Evolutionary conservation across 1,140 invertebrate genomes (phyloP), one percentile per base, ranked within the genome.

Genomic region (Phenacoccus solenopsis): DNA sequence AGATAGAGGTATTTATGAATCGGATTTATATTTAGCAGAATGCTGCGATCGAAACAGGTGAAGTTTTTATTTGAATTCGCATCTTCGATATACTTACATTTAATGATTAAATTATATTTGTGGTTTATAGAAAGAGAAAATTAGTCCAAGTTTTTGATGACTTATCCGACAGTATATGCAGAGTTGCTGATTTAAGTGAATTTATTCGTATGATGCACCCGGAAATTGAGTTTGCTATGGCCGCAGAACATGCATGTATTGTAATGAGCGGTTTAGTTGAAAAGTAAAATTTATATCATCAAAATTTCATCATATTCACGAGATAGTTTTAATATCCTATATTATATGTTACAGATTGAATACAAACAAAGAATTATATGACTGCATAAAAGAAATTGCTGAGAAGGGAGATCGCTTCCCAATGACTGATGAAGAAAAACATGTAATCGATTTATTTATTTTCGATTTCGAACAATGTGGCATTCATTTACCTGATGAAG

Each of bases 391-490:
- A 56, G 76, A 83, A 69, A 89, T 90, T 0, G 82, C 89, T 0
- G 79, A 84, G 67, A 78, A 85, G 21, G 90, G 89, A 12, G 94
- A 97, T 77, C 79, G 83, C 30, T 20, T 85, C 20, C 78, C 82
- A 38, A 90, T 86, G 7, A 86, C 84, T 68, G 83, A 84, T 0
- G 85, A 91, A 1, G 96, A 98, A 77, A 77, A 87, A 61, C 89
- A 96, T 79, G 89, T 98, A 1, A 87, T 88, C 0, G 83, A 89
- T 75, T 79, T 98, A 69, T 98, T 98, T 81, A 79, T 96, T 30
- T 93, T 95, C 80, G 96, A 98, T 78, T 98, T 98, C 82, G 94
- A 98, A 78, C 94, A 97, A 79, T 90, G 90, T 80, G 96, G 95
- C 7, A 98, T 98, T 73, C 94, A 98, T 79, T 81, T 98, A 68